Conservation (phyloP, 2,888 invertebrate species). For the Punctoribates punctum region DNA sequence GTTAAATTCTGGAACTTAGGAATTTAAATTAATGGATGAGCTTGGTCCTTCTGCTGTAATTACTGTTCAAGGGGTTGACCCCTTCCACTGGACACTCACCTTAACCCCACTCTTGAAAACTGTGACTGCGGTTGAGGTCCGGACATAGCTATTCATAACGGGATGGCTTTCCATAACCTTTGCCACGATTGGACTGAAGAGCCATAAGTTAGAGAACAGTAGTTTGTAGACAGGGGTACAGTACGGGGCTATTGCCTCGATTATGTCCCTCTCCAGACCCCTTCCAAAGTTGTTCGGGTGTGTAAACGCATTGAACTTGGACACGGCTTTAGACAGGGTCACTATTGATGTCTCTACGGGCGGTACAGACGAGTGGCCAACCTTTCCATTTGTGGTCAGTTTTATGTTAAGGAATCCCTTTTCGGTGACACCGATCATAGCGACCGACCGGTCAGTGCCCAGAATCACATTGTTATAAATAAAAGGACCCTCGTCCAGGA, state of each 20-base stretch:
- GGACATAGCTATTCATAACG: constrained; percentile 54
- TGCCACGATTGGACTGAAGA: constrained; percentile 54
- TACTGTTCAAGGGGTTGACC: too few relatives aligned
- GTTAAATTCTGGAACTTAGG: too few relatives aligned
- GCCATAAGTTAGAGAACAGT: constrained; percentile 55
- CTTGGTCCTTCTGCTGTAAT: too few relatives aligned
- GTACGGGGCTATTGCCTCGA: constrained; percentile 54
- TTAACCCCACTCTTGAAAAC: constrained; percentile 57
- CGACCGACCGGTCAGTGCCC: constrained; percentile 53
- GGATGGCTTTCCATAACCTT: constrained; percentile 36
- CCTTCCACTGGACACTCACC: constrained; percentile 50
- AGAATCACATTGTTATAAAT: constrained; percentile 54
- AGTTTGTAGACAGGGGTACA: constrained; percentile 52
- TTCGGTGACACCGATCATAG: constrained; percentile 55
- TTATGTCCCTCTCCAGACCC: constrained; percentile 54
- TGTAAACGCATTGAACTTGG: constrained; percentile 52
- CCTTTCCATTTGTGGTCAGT: constrained; percentile 53
- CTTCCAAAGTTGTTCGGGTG: constrained; percentile 56
- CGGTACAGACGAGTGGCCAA: constrained; percentile 59
- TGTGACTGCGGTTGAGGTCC: constrained; percentile 59
- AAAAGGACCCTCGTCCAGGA: constrained; percentile 58
- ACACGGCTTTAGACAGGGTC: constrained; percentile 55
- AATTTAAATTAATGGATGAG: too few relatives aligned
- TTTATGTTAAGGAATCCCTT: constrained; percentile 56
- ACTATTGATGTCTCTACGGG: constrained; percentile 55